These are phyloP conservation scores for Unio delphinus DNA, from an alignment of 2,888 invertebrate species.

Conservation along the genomic window DNA sequence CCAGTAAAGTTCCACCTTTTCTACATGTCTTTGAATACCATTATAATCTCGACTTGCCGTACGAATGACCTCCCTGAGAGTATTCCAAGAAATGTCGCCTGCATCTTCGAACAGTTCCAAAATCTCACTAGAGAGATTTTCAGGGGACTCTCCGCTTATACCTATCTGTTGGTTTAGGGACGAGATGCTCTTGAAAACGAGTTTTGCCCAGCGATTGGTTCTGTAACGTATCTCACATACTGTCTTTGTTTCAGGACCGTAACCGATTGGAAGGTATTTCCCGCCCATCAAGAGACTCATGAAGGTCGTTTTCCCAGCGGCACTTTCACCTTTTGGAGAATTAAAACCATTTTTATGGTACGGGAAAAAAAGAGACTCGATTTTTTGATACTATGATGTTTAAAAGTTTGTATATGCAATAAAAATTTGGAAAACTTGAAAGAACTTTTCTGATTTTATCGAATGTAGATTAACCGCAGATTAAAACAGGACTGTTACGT, in stretches of 20 bases:
- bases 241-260: conserved; percentile 11
- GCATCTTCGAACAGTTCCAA: background rate
- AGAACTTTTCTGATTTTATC: too few species aligned
- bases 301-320: conserved; percentile 28
- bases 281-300: conserved; percentile 29
- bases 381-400: too few species aligned
- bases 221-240: conserved; percentile 21
- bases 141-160: background rate
- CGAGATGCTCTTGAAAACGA: background rate
- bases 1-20: conserved; percentile 16
- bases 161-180: too few species aligned
- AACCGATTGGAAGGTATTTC: conserved; percentile 18
- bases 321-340: conserved; percentile 16
- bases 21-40: background rate
- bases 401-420: too few species aligned
- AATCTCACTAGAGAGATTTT: background rate
- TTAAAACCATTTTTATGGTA: too few species aligned
- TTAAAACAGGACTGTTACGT: too few species aligned
- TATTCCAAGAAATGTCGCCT: conserved; percentile 3
- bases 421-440: too few species aligned
- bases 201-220: background rate
- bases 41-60: conserved; percentile 2
- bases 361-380: too few species aligned
- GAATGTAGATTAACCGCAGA: too few species aligned
- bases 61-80: conserved; percentile 9